Evolutionary conservation across 2,797 vertebrate species (phyloP).

Genomic region (Onychomys arenicola): DNA sequence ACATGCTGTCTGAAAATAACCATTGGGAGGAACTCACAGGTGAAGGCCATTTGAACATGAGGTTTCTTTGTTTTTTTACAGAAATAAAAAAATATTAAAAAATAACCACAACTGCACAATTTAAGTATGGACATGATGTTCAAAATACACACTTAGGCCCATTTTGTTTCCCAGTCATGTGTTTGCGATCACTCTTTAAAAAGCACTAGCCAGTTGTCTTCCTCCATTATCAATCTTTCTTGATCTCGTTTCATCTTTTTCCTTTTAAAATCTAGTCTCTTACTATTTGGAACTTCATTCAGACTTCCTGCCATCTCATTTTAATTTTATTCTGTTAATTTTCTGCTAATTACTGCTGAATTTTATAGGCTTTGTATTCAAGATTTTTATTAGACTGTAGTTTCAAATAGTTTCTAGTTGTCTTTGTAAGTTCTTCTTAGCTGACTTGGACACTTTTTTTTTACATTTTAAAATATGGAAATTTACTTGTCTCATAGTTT

Average conservation of each 20-base stretch:
- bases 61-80: background rate
- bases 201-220: background rate
- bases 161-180: background rate
- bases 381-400: background rate
- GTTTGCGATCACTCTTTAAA: background rate
- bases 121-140: background rate
- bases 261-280: background rate
- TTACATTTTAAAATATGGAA: background rate
- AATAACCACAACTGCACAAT: background rate
- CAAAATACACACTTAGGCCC: background rate
- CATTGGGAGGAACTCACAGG: background rate
- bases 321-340: background rate
- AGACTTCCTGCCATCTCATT: background rate
- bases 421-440: background rate
- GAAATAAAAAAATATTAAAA: background rate
- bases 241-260: background rate
- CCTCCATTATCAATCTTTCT: background rate
- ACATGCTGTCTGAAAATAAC: background rate
- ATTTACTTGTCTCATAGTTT: background rate
- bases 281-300: background rate
- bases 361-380: background rate
- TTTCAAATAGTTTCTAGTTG: conserved; percentile 33
- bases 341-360: background rate
- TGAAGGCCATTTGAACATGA: background rate
- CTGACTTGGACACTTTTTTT: background rate